Percentiles rank a stretch among this genome's conserved stretches.
Evolutionary conservation across 2,797 vertebrate genomes (phyloP).

Genomic region (Vipera latastei): DNA sequence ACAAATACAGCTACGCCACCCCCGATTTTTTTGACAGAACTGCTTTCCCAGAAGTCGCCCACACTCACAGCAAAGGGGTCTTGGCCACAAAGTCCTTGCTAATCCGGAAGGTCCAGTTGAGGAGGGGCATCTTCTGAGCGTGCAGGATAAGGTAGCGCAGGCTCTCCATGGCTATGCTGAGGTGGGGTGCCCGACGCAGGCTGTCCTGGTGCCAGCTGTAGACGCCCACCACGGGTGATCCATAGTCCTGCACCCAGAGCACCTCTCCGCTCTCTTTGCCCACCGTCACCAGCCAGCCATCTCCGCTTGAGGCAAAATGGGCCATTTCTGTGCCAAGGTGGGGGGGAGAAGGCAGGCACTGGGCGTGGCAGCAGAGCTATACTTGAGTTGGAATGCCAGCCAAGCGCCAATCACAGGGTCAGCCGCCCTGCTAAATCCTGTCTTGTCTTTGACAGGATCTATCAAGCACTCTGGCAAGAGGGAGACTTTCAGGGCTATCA

Average conservation of each 20-base stretch:
- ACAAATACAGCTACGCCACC: background rate
- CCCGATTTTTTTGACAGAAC: background rate
- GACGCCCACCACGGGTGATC: conserved; percentile 85
- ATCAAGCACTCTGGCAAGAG: background rate
- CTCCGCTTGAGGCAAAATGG: conserved; percentile 88
- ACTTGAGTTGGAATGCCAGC: no score
- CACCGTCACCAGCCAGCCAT: conserved; percentile 89
- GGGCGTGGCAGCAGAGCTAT: background rate
- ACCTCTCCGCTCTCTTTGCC: conserved; percentile 86
- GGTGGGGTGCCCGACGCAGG: conserved; percentile 84
- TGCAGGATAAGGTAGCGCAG: conserved; percentile 91
- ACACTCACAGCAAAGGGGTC: conserved; percentile 83
- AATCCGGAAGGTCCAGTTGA: conserved; percentile 82
- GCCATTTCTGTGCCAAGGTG: conserved; percentile 80
- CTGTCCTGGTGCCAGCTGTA: conserved; percentile 91
- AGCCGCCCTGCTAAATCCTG: background rate
- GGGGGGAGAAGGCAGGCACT: rapidly evolving
- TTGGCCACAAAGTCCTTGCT: conserved; percentile 80
- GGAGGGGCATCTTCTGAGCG: conserved; percentile 77
- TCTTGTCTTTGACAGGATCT: background rate
- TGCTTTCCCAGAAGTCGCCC: background rate
- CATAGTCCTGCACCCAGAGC: conserved; percentile 93
- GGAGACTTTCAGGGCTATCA: background rate
- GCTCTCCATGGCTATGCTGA: conserved; percentile 90
- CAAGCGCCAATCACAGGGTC: background rate